Evolutionary conservation across 2,113 vertebrate genomes (phyloP).

Genomic region (Craseonycteris thonglongyai): DNA sequence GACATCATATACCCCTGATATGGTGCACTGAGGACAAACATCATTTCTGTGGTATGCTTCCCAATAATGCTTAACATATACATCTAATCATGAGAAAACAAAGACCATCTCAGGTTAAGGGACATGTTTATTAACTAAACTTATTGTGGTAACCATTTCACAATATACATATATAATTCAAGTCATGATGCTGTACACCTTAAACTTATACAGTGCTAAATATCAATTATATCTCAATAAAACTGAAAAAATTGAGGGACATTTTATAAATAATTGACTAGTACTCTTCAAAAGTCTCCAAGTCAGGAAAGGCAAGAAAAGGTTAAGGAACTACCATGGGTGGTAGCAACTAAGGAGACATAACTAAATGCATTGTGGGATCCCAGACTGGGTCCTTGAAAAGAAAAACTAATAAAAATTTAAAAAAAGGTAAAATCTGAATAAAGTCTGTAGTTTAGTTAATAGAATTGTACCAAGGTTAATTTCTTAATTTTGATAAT

Average conservation of each 20-base stretch:
- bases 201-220: not conserved
- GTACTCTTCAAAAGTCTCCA: conserved; percentile 11
- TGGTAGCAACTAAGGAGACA: not conserved
- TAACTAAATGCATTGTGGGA: not conserved
- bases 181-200: not conserved
- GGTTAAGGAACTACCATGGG: not conserved
- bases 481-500: conserved; percentile 12
- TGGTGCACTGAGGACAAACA: not conserved
- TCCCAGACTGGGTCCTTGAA: not conserved
- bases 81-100: conserved; percentile 25
- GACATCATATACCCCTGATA: not conserved
- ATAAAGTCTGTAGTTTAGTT: not conserved
- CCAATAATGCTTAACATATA: not conserved
- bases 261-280: not conserved
- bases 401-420: not conserved
- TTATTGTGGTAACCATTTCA: not conserved
- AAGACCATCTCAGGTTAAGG: not conserved
- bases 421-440: not conserved
- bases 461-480: not conserved
- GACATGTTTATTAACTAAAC: not conserved
- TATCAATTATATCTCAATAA: not conserved
- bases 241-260: not conserved
- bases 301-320: not conserved
- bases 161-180: not conserved
- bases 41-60: not conserved